Base-by-base conservation (phyloP, 2,888 invertebrate species). In the Congeria kusceri region DNA sequence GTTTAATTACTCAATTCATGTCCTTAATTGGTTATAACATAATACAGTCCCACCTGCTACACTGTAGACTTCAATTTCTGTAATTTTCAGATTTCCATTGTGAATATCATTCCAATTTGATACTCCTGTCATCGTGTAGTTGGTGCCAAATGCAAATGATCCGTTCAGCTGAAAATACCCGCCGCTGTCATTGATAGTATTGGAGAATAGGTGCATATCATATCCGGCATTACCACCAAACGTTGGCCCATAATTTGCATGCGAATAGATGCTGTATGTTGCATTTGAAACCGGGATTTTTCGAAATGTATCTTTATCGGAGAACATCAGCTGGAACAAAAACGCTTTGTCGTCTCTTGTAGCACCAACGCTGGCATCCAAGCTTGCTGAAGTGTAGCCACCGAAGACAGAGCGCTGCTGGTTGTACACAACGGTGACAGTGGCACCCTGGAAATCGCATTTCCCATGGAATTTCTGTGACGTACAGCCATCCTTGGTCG, bases 371-470 rank as follows among this genome's bases (percentile, higher is more conserved):
- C 11, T 39, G 11, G 23, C 53, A 2, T 15, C 20, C 53, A 15
- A 53, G 25, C 53, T 53, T 4, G 53, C 53, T 1, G 53, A 53
- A 3, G 53, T 53, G 20, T 53, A 53, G 3, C 53, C 13, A 53
- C 53, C 53, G 9, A 23, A 53, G 13, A 53, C 53, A 20, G 53
- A 53, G 9, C 53, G n/a, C 3, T 53, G 53, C 25, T 53, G n/a
- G 18, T 53, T 53, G 53, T 53, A 53, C 25, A 53, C 20, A 7
- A 53, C 53, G 53, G 53, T 53, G 53, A 53, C 53, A n/a, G 53
- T 53, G 2, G 53, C 4, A 18, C 53, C 53, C 53, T 53, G 53
- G 20, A n/a, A 53, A 20, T 53, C 53, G 25, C 53, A 53, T 25
- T 25, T 20, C 25, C n/a, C 23, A 20, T 20, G 53, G 53, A 53